A percentile compares a stretch with the other conserved stretches of the same genome.
These are phyloP conservation scores for Trissolcus brochymenae DNA, from an alignment of 2,888 invertebrate genomes.

Conservation along the genomic window DNA sequence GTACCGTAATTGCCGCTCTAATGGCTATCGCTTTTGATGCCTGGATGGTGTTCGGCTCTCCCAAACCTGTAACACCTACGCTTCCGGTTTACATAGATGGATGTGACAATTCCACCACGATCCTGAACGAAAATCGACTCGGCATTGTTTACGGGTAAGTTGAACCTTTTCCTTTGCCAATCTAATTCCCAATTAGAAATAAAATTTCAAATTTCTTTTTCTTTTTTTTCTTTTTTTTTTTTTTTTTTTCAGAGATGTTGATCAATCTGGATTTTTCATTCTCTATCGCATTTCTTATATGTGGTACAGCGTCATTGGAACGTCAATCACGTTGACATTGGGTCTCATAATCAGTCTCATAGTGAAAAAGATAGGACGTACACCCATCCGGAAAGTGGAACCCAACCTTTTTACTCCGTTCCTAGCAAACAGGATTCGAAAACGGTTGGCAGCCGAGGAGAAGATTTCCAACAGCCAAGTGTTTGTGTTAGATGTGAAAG, in stretches of 20 bases:
- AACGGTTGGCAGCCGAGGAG: constrained; percentile 59
- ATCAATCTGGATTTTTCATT: constrained; percentile 78
- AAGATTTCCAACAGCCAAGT: constrained; percentile 66
- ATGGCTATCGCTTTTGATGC: constrained; percentile 58
- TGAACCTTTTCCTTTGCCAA: neutral
- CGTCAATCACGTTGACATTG: constrained; percentile 77
- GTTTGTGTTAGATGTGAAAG: constrained; percentile 63
- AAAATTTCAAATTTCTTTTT: too few relatives aligned
- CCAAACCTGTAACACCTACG: constrained; percentile 55
- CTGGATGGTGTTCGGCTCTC: constrained; percentile 66
- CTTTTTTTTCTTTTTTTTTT: too few relatives aligned
- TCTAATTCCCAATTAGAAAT: neutral
- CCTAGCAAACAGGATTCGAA: constrained; percentile 77
- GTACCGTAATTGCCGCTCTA: constrained; percentile 66
- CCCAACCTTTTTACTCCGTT: constrained; percentile 80
- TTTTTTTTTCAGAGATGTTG: constrained; percentile 31
- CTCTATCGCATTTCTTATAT: constrained; percentile 85
- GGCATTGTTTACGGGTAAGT: constrained; percentile 44
- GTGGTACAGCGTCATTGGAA: constrained; percentile 82
- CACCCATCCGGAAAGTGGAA: constrained; percentile 75
- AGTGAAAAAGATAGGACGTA: constrained; percentile 69
- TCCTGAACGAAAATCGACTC: constrained; percentile 29
- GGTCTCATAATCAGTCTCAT: constrained; percentile 78
- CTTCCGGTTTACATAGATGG: constrained; percentile 62
- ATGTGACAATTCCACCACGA: constrained; percentile 37